Evolutionary conservation across 2,888 invertebrate genomes (phyloP).

Genomic region (Meiosimyza platycephala): DNA sequence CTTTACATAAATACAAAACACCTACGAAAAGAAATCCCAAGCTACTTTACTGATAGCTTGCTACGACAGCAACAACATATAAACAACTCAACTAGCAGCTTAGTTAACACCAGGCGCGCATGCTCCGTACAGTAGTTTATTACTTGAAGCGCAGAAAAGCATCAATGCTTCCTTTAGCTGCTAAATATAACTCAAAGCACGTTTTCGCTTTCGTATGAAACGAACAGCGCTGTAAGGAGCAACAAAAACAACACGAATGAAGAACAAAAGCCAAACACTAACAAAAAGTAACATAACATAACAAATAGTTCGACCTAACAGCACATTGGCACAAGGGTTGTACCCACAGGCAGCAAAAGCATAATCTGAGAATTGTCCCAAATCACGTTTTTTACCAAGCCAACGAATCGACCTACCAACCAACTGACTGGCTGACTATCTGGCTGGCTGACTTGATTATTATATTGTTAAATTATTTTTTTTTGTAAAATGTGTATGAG

Average conservation of each 20-base stretch:
- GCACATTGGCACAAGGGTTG: background rate
- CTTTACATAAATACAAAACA: background rate
- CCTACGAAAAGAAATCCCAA: background rate
- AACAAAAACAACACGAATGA: background rate
- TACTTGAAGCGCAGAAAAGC: too few species aligned
- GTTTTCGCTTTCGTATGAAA: conserved; percentile 21
- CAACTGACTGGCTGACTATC: background rate
- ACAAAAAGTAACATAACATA: background rate
- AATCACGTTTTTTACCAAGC: background rate
- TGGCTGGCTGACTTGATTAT: conserved; percentile 18
- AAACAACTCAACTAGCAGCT: too few species aligned
- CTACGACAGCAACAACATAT: too few species aligned
- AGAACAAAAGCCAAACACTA: background rate
- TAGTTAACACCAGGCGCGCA: background rate
- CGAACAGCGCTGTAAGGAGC: background rate
- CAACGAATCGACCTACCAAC: background rate
- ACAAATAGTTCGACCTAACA: background rate
- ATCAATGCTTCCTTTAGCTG: too few species aligned
- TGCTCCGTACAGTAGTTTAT: background rate
- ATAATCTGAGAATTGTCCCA: too few species aligned
- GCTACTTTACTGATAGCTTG: too few species aligned
- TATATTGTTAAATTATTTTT: background rate
- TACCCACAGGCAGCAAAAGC: background rate
- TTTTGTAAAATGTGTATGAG: background rate
- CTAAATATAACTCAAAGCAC: background rate